phyloP scores from a whole-genome alignment of 2,113 vertebrate species.

The Tautogolabrus adspersus region DNA sequence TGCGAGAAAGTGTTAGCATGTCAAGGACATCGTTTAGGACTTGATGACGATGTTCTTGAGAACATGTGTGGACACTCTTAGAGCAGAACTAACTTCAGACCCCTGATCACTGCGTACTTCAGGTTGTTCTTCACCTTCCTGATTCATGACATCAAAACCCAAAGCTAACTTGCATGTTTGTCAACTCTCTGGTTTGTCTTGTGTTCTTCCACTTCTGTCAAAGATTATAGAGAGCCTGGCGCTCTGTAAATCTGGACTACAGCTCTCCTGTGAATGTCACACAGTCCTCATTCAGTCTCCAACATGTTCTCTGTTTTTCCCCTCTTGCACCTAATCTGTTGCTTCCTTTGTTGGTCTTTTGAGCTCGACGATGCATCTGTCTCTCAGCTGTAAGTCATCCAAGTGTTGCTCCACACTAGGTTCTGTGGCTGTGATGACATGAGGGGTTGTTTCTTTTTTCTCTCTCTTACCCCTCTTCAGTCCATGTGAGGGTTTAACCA shows the following conservation, averaged over 20 bases:
- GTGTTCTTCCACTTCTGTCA: conserved; percentile 33
- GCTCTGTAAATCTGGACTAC: conserved; percentile 47
- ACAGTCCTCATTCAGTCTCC: conserved; percentile 58
- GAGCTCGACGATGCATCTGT: conserved; percentile 59
- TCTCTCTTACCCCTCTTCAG: conserved; percentile 1
- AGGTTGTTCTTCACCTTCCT: conserved; percentile 5
- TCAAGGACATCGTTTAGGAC: too few species aligned
- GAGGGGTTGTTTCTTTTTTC: neutral
- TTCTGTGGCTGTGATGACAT: conserved; percentile 41
- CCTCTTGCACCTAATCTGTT: conserved; percentile 48
- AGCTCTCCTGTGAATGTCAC: conserved; percentile 46
- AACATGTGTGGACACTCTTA: too few species aligned
- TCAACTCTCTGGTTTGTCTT: conserved; percentile 43
- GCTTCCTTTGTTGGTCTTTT: conserved; percentile 53
- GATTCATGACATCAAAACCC: neutral
- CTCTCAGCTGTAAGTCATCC: conserved; percentile 52
- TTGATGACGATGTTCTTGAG: too few species aligned
- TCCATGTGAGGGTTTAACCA: conserved; percentile 48
- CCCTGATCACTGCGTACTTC: neutral
- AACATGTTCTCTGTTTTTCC: conserved; percentile 25
- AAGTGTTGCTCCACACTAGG: conserved; percentile 23
- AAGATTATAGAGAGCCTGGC: conserved; percentile 45
- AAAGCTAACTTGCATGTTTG: conserved; percentile 5
- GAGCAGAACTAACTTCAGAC: conserved; percentile 22
- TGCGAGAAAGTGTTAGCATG: too few species aligned